Base-by-base conservation (phyloP, 1,140 invertebrate species). In the Diabrotica virgifera region DNA sequence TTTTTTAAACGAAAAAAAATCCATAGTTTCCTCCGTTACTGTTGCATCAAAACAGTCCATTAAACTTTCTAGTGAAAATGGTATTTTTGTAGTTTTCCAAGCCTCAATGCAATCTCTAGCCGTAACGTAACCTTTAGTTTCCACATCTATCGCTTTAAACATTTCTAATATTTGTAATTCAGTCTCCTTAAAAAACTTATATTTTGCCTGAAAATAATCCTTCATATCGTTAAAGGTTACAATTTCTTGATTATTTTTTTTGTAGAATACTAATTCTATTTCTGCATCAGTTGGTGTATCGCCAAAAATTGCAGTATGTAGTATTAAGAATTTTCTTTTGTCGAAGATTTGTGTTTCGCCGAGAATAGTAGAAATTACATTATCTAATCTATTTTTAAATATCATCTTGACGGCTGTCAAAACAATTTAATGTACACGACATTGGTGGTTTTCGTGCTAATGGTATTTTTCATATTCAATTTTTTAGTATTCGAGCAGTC, bases 1-100 rank as follows among this genome's bases (percentile, higher is more conserved):
- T 38, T 53, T 54, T 7, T 52, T 62, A n/a, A 62, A 62, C n/a
- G 51, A 12, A n/a, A 62, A 62, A 54, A 52, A 62, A 37, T 62
- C 60, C 7, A 62, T 3, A 35, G 54, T 62, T 9, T n/a, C 60
- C 6, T 62, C 60, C 0, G 38, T 7, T 35, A 52, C 36, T 10
- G 54, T 24, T 3, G 36, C n/a, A 62, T 54, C 37, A 35, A 62
- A 62, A 54, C 52, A 62, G 36, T 62, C 60, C 11, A 62, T 36
- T 11, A 62, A 52, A 54, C 38, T 24, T 62, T 62, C 52, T 37
- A 14, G 8, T 9, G 52, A 37, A 54, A 62, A 54, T 36, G 52
- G 60, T 36, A 53, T 54, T 53, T 54, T 54, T 5, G 52, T 62
- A 13, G 9, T 24, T 37, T 62, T 40, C 12, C 52, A 35, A 13